A percentile compares a stretch with the other conserved stretches of the same genome.
These are phyloP conservation scores for Linepithema humile DNA, from an alignment of 1,140 invertebrate species.

Conservation along the genomic window DNA sequence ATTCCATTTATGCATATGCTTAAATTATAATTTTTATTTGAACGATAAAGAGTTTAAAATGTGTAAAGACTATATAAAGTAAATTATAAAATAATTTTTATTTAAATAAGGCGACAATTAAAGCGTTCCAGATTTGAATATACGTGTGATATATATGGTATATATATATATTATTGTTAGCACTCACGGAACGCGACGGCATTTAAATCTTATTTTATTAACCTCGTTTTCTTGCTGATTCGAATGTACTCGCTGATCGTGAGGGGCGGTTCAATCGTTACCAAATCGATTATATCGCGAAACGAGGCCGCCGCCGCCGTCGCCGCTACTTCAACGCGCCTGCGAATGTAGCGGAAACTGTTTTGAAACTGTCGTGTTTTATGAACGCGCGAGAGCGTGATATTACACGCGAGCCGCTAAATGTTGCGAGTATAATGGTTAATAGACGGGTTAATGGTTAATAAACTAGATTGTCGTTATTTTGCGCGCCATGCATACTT, in stretches of 20 bases:
- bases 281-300: conserved; percentile 47
- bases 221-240: conserved; percentile 26
- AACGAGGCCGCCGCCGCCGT: conserved; percentile 44
- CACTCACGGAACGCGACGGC: not conserved
- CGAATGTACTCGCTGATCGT: conserved; percentile 15
- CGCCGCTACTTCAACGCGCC: conserved; percentile 31
- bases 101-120: not conserved
- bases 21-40: not conserved
- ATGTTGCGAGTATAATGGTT: conserved; percentile 47
- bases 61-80: not conserved
- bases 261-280: conserved; percentile 15
- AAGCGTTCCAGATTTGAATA: not conserved
- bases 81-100: not conserved
- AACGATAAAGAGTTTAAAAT: not conserved
- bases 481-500: conserved; percentile 7
- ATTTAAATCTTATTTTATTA: conserved; percentile 16
- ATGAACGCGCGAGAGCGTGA: conserved; percentile 33
- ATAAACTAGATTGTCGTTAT: conserved; percentile 43
- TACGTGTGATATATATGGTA: not conserved
- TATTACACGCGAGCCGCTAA: conserved; percentile 44
- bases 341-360: conserved; percentile 35
- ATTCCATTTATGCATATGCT: not conserved
- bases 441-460: conserved; percentile 49
- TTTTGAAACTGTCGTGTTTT: conserved; percentile 56
- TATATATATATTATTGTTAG: too few species aligned